A percentile compares a stretch with the other conserved stretches of the same genome.
phyloP scores from a whole-genome alignment of 2,797 vertebrate genomes.

The Mormyrus proboscirostris region DNA sequence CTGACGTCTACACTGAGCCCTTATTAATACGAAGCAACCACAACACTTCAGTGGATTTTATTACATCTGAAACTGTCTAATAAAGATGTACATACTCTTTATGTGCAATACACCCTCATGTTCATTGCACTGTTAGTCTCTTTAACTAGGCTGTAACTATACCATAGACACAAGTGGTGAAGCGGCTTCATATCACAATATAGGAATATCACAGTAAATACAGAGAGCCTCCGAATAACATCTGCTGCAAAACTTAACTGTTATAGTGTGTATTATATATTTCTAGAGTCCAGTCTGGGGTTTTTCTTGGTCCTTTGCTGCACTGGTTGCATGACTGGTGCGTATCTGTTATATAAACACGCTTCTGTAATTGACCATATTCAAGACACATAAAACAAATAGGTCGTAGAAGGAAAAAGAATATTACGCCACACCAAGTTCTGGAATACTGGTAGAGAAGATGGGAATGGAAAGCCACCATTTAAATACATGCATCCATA shows the following conservation, averaged over 20 bases:
- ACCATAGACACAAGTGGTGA: background rate
- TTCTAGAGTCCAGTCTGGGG: background rate
- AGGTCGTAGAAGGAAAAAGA: background rate
- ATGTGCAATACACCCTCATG: background rate
- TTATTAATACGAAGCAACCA: constrained; percentile 1
- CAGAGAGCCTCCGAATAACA: background rate
- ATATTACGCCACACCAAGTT: background rate
- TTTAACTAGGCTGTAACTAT: background rate
- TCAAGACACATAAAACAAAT: background rate
- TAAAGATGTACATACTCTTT: background rate
- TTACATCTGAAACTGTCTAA: constrained; percentile 9
- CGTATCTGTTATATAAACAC: background rate
- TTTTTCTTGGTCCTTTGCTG: background rate
- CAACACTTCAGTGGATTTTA: background rate
- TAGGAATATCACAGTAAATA: background rate
- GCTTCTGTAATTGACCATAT: background rate
- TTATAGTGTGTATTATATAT: background rate
- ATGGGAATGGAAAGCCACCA: background rate
- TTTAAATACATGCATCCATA: background rate
- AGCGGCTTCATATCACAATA: background rate
- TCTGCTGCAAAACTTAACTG: background rate
- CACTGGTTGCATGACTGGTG: background rate
- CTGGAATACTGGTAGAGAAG: background rate
- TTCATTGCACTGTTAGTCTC: constrained; percentile 1
- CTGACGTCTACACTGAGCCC: background rate